Evolutionary conservation across 2,797 vertebrate species (phyloP), one percentile per base, ranked within the genome.

Genomic region (Muraenolepis orangiensis): DNA sequence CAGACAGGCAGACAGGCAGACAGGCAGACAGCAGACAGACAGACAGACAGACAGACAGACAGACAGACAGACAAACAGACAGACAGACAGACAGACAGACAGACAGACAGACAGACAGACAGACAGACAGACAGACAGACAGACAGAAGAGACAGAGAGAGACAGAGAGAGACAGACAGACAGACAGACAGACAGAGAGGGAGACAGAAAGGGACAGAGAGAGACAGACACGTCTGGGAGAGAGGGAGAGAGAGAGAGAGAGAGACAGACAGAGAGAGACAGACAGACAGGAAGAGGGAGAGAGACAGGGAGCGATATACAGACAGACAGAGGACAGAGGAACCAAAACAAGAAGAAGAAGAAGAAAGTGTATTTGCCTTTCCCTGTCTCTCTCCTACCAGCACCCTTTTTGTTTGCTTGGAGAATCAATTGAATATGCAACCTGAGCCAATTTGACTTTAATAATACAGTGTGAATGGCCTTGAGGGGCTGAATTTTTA

Each of bases 391-490:
- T 76, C 38, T 66, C 66, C 74, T 76, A 71, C 77, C 38, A 70
- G 70, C 80, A 79, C 88, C 74, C 76, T 84, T 74, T 85, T 85
- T n/a, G n/a, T 74, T 83, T 86, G 79, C 78, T 84, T 83, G 81
- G 84, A 90, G 23, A 87, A 81, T 12, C 23, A 78, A 74, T 8
- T 20, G 2, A 38, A 42, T 76, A 46, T 69, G 28, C 69, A 78
- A 70, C 72, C 40, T 68, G 73, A 26, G 23, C 57, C 6, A 61
- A 77, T 70, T 34, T 20, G 16, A 61, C 78, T 78, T 18, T 82
- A 23, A 42, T 32, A 12, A 74, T 61, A 57, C 20, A 11, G 29
- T 68, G 32, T 69, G 31, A 18, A 30, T 16, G 13, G 66, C 14
- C 66, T 32, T 8, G 13, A 30, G 66, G 16, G 68, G 68, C 23